Percentiles rank a stretch among this genome's conserved stretches.
These are phyloP conservation scores for Agriopis aurantiaria DNA, from an alignment of 2,888 invertebrate genomes.

Conservation along the genomic window DNA sequence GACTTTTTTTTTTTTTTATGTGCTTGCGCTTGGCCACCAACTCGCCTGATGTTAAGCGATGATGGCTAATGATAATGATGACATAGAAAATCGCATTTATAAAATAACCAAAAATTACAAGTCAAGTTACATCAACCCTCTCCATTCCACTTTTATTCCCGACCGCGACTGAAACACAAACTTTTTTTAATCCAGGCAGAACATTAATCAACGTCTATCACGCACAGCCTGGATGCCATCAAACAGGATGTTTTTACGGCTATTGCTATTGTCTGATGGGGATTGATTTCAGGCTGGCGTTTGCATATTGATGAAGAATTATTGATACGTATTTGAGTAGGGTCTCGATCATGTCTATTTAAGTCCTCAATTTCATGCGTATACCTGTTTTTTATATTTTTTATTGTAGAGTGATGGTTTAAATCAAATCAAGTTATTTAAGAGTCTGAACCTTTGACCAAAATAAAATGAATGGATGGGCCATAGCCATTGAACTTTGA, in stretches of 20 bases:
- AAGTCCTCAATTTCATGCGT: not conserved
- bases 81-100: no score
- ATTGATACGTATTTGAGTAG: conserved; percentile 1
- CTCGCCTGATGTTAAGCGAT: no score
- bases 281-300: conserved; percentile 33
- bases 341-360: not conserved
- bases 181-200: conserved; percentile 79
- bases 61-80: no score
- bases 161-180: conserved; percentile 78
- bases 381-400: no score
- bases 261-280: conserved; percentile 41
- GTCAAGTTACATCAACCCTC: conserved; percentile 27
- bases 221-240: conserved; percentile 61
- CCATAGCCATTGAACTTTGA: no score
- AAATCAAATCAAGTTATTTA: no score
- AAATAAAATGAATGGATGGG: no score
- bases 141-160: conserved; percentile 54
- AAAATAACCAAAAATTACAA: not conserved
- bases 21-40: no score
- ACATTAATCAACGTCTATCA: conserved; percentile 86
- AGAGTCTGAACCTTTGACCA: no score
- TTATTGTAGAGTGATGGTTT: no score
- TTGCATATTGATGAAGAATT: conserved; percentile 16
- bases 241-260: conserved; percentile 43
- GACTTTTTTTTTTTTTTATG: no score